These are phyloP conservation scores for Melanophora roralis DNA, from an alignment of 2,888 invertebrate species.

Conservation along the genomic window DNA sequence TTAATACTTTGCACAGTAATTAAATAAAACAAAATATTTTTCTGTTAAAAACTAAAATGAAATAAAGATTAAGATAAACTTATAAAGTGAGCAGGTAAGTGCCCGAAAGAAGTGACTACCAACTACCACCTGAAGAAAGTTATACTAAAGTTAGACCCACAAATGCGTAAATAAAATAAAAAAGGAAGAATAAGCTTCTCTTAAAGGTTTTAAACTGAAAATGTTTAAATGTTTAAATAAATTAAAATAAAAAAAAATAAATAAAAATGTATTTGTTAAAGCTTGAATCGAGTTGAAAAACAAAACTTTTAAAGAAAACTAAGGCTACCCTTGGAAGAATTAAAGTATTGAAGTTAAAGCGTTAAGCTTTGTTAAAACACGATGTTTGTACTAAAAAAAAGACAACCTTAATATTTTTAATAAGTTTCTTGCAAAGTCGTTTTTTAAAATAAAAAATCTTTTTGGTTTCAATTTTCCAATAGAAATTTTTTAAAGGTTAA, in stretches of 20 bases:
- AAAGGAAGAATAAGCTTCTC: conserved; percentile 38
- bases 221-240: neutral
- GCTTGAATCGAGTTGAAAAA: conserved; percentile 57
- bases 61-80: neutral
- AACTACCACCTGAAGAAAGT: conserved; percentile 54
- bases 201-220: conserved; percentile 22
- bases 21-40: conserved; percentile 15
- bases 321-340: conserved; percentile 45
- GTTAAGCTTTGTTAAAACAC: neutral
- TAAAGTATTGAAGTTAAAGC: conserved; percentile 8
- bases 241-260: conserved; percentile 31
- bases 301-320: conserved; percentile 46
- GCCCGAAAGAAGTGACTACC: conserved; percentile 23
- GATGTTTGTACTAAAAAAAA: conserved; percentile 19
- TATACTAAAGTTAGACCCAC: conserved; percentile 49
- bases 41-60: conserved; percentile 3
- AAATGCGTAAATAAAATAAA: conserved; percentile 18
- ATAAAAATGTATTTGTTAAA: conserved; percentile 41
- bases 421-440: neutral
- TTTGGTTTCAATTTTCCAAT: too few relatives aligned
- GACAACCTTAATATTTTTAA: too few relatives aligned
- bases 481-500: too few relatives aligned
- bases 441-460: too few relatives aligned
- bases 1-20: conserved; percentile 57
- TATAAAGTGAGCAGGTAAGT: neutral